Percentiles rank a stretch among this genome's conserved stretches.
These are phyloP conservation scores for Yponomeuta malinellus DNA, from an alignment of 2,888 invertebrate genomes.

Conservation along the genomic window DNA sequence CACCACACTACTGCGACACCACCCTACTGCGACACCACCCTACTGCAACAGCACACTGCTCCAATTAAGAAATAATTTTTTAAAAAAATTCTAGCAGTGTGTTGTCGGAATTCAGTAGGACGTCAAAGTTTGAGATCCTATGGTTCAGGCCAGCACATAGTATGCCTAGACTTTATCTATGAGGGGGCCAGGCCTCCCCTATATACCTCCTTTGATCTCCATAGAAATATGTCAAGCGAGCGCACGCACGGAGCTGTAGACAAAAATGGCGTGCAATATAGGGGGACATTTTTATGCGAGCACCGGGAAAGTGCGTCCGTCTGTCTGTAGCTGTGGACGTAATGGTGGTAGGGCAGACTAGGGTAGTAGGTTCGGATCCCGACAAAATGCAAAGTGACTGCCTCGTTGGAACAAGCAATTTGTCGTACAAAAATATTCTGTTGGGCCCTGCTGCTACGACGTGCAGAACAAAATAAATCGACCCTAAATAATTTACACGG, in stretches of 20 bases:
- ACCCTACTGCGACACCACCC: too few relatives aligned
- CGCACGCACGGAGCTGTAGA: not conserved
- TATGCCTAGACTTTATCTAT: constrained; percentile 12
- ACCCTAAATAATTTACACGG: too few relatives aligned
- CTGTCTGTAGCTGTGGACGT: not conserved
- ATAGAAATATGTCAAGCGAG: constrained; percentile 14
- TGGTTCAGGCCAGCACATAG: not conserved
- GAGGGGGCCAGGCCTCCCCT: constrained; percentile 2
- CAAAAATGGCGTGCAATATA: not conserved
- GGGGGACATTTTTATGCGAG: not conserved
- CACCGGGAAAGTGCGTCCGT: not conserved
- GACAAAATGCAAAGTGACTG: too few relatives aligned
- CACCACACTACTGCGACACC: too few relatives aligned
- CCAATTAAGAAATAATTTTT: too few relatives aligned
- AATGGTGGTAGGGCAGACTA: not conserved
- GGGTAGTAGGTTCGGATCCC: too few relatives aligned
- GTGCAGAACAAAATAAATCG: too few relatives aligned
- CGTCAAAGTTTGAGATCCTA: not conserved
- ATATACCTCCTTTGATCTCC: constrained; percentile 9
- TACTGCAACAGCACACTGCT: too few relatives aligned
- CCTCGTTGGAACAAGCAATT: too few relatives aligned
- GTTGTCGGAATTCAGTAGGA: not conserved
- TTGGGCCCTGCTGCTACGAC: too few relatives aligned
- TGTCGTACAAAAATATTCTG: too few relatives aligned
- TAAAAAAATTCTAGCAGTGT: too few relatives aligned